These are phyloP conservation scores for Limnephilus auricula DNA, from an alignment of 2,888 invertebrate species.

Conservation along the genomic window DNA sequence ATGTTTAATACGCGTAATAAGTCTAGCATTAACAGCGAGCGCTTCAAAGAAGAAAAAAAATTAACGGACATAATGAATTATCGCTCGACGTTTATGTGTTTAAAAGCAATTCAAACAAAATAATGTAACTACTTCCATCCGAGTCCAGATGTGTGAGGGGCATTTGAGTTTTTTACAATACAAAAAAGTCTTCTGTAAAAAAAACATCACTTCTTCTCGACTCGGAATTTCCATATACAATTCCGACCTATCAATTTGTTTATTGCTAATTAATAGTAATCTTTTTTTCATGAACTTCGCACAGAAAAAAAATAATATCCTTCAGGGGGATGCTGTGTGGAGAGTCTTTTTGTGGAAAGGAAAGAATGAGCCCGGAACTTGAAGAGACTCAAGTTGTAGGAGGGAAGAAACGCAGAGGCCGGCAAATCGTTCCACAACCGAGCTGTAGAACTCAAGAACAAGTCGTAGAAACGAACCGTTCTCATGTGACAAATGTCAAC, in stretches of 20 bases:
- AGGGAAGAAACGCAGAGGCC: too few species aligned
- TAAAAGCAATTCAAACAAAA: background rate
- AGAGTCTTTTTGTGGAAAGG: too few species aligned
- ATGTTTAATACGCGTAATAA: background rate
- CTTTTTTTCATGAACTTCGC: too few species aligned
- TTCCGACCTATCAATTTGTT: background rate
- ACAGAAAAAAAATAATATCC: too few species aligned
- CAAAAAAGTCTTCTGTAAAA: background rate
- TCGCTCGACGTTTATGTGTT: background rate
- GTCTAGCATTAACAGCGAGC: background rate
- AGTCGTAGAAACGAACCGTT: too few species aligned
- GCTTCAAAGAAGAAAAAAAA: background rate
- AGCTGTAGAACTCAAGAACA: too few species aligned
- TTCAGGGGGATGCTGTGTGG: too few species aligned
- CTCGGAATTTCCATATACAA: background rate
- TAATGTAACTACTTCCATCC: background rate
- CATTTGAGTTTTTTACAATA: background rate
- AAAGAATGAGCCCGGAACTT: too few species aligned
- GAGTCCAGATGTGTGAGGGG: background rate
- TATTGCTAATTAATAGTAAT: background rate
- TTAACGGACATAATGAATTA: background rate
- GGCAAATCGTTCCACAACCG: too few species aligned
- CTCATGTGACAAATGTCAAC: too few species aligned
- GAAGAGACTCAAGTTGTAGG: too few species aligned
- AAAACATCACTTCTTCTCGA: background rate